A percentile compares a stretch with the other conserved stretches of the same genome.
Evolutionary conservation across 2,888 invertebrate species (phyloP).

Genomic region (Brachylomia viminalis): DNA sequence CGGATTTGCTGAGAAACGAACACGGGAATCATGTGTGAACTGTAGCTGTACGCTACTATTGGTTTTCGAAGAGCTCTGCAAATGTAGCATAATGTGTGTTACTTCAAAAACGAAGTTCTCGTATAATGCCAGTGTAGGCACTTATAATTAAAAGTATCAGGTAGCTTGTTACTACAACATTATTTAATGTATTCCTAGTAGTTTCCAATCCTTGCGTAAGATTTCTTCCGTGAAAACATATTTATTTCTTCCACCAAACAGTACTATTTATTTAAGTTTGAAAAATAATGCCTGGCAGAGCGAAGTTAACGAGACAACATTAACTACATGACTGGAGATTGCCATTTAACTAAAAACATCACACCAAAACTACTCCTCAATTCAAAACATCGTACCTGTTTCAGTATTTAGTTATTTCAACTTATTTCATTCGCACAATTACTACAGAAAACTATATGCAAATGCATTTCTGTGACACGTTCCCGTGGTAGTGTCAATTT

Average conservation of each 20-base stretch:
- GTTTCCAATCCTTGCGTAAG: not conserved
- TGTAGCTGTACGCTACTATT: constrained; percentile 37
- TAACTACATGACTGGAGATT: not conserved
- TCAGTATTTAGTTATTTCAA: not conserved
- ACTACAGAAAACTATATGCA: not conserved
- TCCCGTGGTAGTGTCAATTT: constrained; percentile 27
- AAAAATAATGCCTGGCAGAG: not conserved
- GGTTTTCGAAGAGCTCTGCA: constrained; percentile 8
- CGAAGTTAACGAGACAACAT: not conserved
- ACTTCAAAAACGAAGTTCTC: not conserved
- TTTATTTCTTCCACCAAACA: not conserved
- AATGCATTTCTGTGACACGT: constrained; percentile 5
- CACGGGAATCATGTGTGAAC: constrained; percentile 67
- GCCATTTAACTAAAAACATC: not conserved
- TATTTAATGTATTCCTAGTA: no score
- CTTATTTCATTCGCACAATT: constrained; percentile 9
- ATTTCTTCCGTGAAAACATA: not conserved
- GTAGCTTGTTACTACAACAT: not conserved
- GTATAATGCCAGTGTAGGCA: not conserved
- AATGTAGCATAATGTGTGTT: not conserved
- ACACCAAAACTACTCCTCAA: not conserved
- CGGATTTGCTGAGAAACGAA: constrained; percentile 72
- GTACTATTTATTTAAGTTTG: not conserved
- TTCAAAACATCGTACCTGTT: not conserved
- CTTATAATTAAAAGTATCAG: not conserved